Base-by-base conservation (phyloP, 2,888 invertebrate genomes). In the Sesamia inferens region DNA sequence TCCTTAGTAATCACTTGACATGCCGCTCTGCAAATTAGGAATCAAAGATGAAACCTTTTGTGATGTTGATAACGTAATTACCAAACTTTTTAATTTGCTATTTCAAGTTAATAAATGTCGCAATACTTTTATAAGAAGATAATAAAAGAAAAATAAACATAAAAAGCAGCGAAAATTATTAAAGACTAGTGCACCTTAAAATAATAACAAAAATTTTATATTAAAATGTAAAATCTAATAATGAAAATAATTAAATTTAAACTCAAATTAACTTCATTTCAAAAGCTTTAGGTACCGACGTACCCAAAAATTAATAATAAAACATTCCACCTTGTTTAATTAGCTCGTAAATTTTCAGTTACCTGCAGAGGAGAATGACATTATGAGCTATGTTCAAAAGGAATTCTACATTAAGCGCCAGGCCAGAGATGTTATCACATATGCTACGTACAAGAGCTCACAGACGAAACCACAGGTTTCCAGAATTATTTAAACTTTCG, bases 381-480 rank as follows among this genome's bases (percentile, higher is more conserved):
- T 71, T 70, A 77, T 76, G 74, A 76, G 72, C 72, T 62, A 68
- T 75, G 68, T 65, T 75, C 71, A 84, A 84, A 86, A 67, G 76
- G 82, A 84, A 84, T 86, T 79, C 39, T 57, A 19, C 72, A 86
- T 73, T 66, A 78, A 61, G n/a, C n/a, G 16, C 42, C 67, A 39
- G 39, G 54, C 64, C 16, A 13, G 7, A 63, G 64, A 78, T 83
- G 65, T 66, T 80, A 85, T 85, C 85, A 84, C 42, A 69, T 75
- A 84, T 85, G 72, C 81, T n/a, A n/a, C n/a, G n/a, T n/a, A n/a
- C n/a, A n/a, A n/a, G n/a, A n/a, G n/a, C n/a, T 65, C n/a, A n/a
- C n/a, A 19, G 39, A 24, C 19, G 10, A 63, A 67, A 64, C 22
- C 47, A 24, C 5, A 24, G 44, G 51, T 55, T 77, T 77, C 31